Evolutionary conservation across 2,888 invertebrate genomes (phyloP).

Genomic region (Artemia sinica): DNA sequence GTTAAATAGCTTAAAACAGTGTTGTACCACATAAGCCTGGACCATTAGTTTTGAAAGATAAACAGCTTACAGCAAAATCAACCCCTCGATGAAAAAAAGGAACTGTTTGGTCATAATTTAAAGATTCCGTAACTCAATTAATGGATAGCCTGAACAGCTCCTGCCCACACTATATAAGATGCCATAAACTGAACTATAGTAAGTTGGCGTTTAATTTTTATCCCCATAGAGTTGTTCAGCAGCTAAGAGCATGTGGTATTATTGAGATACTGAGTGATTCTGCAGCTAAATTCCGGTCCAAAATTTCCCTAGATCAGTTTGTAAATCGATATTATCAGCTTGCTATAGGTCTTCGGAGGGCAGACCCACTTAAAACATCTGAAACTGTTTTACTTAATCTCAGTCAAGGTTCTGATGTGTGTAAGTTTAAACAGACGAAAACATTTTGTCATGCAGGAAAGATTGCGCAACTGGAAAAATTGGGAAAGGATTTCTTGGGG

Average conservation of each 20-base stretch:
- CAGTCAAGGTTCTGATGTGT: conserved; percentile 59
- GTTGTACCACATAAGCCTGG: neutral
- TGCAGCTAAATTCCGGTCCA: conserved; percentile 83
- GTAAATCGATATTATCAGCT: conserved; percentile 67
- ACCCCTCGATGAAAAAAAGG: conserved; percentile 13
- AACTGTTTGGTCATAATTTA: conserved; percentile 67
- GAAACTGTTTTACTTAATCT: neutral
- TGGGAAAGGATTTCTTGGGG: conserved; percentile 61
- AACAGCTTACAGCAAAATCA: no score
- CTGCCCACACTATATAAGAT: conserved; percentile 93
- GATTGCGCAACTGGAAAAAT: conserved; percentile 86
- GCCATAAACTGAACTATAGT: conserved; percentile 86
- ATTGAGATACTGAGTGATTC: conserved; percentile 93
- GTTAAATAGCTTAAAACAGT: neutral
- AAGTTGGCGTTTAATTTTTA: conserved; percentile 75
- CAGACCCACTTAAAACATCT: conserved; percentile 43
- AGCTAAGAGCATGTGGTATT: conserved; percentile 89
- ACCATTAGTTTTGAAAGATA: neutral
- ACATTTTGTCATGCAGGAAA: conserved; percentile 97
- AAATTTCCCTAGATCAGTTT: conserved; percentile 41
- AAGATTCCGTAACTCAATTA: conserved; percentile 75
- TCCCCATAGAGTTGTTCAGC: conserved; percentile 66
- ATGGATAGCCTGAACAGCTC: conserved; percentile 86
- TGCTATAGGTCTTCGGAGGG: conserved; percentile 53
- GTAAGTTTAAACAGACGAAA: conserved; percentile 92